Base-by-base conservation (phyloP, 2,113 vertebrate species). In the Malurus melanocephalus region DNA sequence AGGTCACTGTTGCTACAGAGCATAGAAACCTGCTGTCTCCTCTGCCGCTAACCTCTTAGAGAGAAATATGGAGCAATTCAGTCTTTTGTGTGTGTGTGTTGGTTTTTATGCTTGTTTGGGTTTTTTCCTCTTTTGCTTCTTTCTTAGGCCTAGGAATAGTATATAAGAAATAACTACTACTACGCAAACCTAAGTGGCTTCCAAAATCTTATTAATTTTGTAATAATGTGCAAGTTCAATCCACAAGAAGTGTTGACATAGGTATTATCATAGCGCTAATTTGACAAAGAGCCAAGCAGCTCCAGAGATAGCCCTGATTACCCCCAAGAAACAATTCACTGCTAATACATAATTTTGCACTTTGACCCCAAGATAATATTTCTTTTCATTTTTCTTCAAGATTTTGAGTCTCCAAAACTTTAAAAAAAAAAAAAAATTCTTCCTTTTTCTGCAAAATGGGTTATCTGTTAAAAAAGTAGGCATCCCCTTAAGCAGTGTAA, bases 191-290 rank as follows among this genome's bases (percentile, higher is more conserved):
- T 23, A 43, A 33, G 73, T 27, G 16, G 1, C 13, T 67, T 67
- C 24, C 26, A 64, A 35, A 74, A n/a, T 66, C 7, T 45, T 57
- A 57, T 53, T 40, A 61, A 45, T 13, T 69, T 40, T 55, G 16
- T 22, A 18, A 62, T 53, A 69, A 65, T n/a, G 6, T 82, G 5
- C 13, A 24, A 49, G 6, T 30, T 73, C 19, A 13, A 42, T 45
- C 92, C 49, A 64, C 8, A 73, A 61, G 43, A 57, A 73, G 0
- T 62, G 33, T 79, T 84, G 26, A 57, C 61, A 57, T 3, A 68
- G 5, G 6, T 73, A 61, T 65, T 60, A 53, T 23, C 30, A 65
- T 11, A 48, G 3, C 0, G 0, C 32, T 80, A 49, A n/a, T 80
- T 53, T 87, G 22, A 53, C 38, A 74, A 68, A 56, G 11, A 69